Percentiles rank a stretch among this genome's conserved stretches.
Evolutionary conservation across 2,888 invertebrate species (phyloP).

Genomic region (Nebria brevicollis): DNA sequence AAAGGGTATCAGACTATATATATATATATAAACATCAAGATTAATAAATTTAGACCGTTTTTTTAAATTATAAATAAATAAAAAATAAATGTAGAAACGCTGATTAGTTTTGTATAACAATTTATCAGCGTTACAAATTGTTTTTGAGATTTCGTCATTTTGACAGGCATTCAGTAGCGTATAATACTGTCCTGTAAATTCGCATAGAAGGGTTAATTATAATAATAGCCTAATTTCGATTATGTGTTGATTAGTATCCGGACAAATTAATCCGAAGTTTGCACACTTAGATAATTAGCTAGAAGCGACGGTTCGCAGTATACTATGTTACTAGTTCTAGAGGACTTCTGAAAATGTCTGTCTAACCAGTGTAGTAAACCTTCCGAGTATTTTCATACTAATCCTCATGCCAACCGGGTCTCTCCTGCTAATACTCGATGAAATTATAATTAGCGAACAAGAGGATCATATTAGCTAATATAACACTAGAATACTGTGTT

Average conservation of each 20-base stretch:
- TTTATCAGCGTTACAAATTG: no score
- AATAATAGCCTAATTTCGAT: background rate
- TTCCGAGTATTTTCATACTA: background rate
- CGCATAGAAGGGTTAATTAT: background rate
- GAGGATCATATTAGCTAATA: slow-evolving; percentile 23
- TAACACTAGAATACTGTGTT: background rate
- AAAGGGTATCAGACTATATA: no score
- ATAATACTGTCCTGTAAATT: no score
- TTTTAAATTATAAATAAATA: no score
- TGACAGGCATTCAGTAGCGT: no score
- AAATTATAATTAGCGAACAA: slow-evolving; percentile 45
- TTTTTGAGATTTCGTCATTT: no score
- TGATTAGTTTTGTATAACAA: no score
- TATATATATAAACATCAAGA: no score
- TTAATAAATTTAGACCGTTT: no score
- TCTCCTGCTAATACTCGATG: slow-evolving; percentile 34
- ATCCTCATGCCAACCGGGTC: background rate
- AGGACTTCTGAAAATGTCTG: background rate
- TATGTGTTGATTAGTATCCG: background rate
- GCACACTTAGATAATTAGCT: background rate
- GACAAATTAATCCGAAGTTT: background rate
- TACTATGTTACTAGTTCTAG: background rate
- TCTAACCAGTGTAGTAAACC: background rate
- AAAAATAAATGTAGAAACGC: no score
- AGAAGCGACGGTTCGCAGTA: background rate